phyloP scores from a whole-genome alignment of 2,797 vertebrate genomes.

The Pangasius sanitwongsei region DNA sequence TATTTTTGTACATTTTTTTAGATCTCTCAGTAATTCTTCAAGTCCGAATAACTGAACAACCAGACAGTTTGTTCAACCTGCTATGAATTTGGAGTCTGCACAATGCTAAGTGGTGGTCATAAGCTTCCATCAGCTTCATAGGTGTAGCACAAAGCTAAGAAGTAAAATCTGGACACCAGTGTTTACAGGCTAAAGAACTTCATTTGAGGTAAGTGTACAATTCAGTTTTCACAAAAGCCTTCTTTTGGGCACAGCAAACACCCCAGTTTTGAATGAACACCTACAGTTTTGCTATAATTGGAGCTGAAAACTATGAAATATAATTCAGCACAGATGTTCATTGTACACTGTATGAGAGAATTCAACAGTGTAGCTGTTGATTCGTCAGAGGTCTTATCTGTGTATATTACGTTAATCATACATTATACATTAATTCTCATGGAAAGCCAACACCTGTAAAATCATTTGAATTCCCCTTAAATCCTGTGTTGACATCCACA shows the following conservation, averaged over 20 bases:
- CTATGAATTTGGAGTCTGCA: neutral
- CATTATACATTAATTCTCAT: neutral
- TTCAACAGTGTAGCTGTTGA: conserved; percentile 1
- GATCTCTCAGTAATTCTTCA: neutral
- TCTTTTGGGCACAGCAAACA: too few relatives aligned
- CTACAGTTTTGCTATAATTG: neutral
- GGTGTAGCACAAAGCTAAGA: neutral
- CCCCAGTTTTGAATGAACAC: neutral
- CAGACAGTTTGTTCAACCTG: neutral
- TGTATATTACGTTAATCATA: neutral
- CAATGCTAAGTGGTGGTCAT: neutral
- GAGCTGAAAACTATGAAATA: neutral
- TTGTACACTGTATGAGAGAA: neutral
- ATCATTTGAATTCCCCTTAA: neutral
- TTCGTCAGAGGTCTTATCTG: neutral
- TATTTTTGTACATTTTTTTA: neutral
- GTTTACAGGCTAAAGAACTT: neutral
- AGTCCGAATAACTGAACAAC: neutral
- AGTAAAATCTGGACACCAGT: neutral
- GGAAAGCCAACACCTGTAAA: neutral
- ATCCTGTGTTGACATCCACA: neutral
- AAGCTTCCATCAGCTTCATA: neutral
- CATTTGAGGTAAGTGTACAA: too few relatives aligned
- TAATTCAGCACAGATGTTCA: neutral
- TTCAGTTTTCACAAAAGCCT: neutral